These are phyloP conservation scores for Drosophila phalerata DNA, from an alignment of 2,888 invertebrate genomes.

Conservation along the genomic window DNA sequence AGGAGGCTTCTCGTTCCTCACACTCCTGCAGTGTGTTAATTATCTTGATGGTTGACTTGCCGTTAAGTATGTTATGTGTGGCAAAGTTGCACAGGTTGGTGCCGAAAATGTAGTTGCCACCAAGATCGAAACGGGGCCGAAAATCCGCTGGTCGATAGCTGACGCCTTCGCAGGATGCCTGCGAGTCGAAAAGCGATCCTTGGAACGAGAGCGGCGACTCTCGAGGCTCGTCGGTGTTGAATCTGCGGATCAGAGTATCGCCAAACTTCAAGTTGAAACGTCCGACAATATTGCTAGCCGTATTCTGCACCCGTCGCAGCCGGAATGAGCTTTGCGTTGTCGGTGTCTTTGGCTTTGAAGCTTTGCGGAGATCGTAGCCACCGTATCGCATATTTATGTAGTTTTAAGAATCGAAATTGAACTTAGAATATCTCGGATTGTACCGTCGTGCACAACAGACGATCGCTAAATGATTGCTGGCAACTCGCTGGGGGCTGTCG, in stretches of 20 bases:
- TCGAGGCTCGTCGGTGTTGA: conserved; percentile 51
- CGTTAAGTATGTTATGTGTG: conserved; percentile 80
- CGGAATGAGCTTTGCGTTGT: conserved; percentile 76
- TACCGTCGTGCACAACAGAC: conserved; percentile 49
- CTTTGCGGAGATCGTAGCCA: conserved; percentile 84
- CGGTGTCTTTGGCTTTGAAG: conserved; percentile 78
- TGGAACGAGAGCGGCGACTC: conserved; percentile 85
- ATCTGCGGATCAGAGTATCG: conserved; percentile 70
- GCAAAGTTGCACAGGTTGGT: conserved; percentile 82
- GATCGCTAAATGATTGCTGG: conserved; percentile 55
- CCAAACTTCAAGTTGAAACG: conserved; percentile 82
- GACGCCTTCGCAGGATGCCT: conserved; percentile 46
- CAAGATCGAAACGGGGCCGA: conserved; percentile 66
- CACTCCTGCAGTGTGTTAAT: conserved; percentile 76
- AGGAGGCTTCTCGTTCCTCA: conserved; percentile 53
- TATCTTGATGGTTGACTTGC: conserved; percentile 82
- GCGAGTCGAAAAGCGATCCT: conserved; percentile 83
- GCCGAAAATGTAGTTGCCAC: conserved; percentile 80
- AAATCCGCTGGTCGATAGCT: conserved; percentile 81
- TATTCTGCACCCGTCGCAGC: conserved; percentile 82
- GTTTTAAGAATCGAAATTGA: not conserved
- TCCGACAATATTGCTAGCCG: conserved; percentile 83
- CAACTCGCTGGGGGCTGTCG: conserved; percentile 31
- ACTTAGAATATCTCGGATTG: conserved; percentile 6
- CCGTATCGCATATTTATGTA: conserved; percentile 84